Base-by-base conservation (phyloP, 92 coral and sea anemone species). In the Paramuricea clavata region DNA sequence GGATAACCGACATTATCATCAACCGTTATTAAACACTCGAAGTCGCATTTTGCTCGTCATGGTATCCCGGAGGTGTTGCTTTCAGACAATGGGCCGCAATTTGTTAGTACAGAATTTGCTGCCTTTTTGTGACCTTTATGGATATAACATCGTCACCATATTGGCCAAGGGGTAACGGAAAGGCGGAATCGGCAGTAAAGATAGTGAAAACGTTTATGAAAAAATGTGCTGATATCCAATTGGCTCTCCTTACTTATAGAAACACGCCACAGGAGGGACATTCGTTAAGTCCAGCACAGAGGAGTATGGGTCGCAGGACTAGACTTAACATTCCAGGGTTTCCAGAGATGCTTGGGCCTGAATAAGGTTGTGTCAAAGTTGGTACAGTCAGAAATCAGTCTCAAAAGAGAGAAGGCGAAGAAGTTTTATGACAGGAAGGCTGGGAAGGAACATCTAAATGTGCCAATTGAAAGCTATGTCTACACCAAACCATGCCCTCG, bases 141-240 rank as follows among this genome's bases (percentile, higher is more conserved):
- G 56, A 81, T 50, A 59, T 68, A 26, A 71, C 76, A 30, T 36
- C 67, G 44, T 81, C 91, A 59, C 91, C 91, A 0, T 81, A 81
- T 21, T 82, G 83, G 76, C 76, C 76, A 12, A 70, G 69, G 60
- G 82, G 87, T 28, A 81, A 81, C 50, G 87, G 82, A 25, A 80
- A 81, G 22, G 78, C 76, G 44, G 91, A 87, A 59, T 80, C 91
- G n/a, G n/a, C n/a, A n/a, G n/a, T n/a, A n/a, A n/a, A n/a, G n/a
- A n/a, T n/a, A n/a, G n/a, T n/a, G n/a, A n/a, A n/a, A n/a, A n/a
- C n/a, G n/a, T n/a, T n/a, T n/a, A n/a, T n/a, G n/a, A n/a, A n/a
- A n/a, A n/a, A n/a, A 0, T 52, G 87, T 16, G 87, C 73, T 54
- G 43, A 65, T 15, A 49, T 76, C 5, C 65, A 57, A 1, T 54